Evolutionary conservation across 2,797 vertebrate genomes (phyloP).

Genomic region (Argyrosomus regius): DNA sequence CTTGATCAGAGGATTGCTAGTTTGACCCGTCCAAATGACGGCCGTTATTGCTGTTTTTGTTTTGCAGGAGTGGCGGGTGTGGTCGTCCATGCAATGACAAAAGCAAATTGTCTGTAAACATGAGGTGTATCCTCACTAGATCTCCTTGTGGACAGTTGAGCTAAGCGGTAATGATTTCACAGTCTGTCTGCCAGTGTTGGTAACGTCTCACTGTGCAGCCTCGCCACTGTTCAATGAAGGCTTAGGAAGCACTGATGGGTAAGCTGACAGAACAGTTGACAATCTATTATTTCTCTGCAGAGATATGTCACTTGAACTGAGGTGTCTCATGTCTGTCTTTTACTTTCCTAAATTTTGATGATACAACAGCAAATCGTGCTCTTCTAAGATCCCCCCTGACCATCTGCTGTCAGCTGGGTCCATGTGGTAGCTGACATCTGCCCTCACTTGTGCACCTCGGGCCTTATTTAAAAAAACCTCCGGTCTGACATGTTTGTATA

Average conservation of each 20-base stretch:
- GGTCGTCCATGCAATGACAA: not conserved
- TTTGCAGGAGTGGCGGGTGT: constrained; percentile 7
- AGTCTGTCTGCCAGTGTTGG: constrained; percentile 3
- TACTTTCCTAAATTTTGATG: constrained; percentile 16
- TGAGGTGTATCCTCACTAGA: not conserved
- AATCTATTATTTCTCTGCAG: constrained; percentile 10
- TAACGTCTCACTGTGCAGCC: constrained; percentile 15
- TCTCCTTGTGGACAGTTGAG: constrained; percentile 12
- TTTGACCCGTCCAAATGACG: constrained; percentile 31
- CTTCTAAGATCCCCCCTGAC: constrained; percentile 22
- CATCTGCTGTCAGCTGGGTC: constrained; percentile 56
- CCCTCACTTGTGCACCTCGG: constrained; percentile 27
- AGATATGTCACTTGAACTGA: not conserved
- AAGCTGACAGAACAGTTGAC: constrained; percentile 7
- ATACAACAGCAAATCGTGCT: constrained; percentile 8
- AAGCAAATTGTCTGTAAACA: constrained; percentile 9
- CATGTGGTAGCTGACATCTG: constrained; percentile 62
- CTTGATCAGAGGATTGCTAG: constrained; percentile 40
- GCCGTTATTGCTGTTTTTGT: constrained; percentile 13
- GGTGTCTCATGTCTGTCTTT: constrained; percentile 14
- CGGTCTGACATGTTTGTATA: constrained; percentile 22
- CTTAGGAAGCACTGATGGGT: constrained; percentile 6
- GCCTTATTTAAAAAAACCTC: constrained; percentile 39
- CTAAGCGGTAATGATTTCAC: constrained; percentile 10
- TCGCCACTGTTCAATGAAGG: not conserved